A percentile compares a stretch with the other conserved stretches of the same genome.
phyloP scores from a whole-genome alignment of 1,140 invertebrate species.

The Coboldia fuscipes region DNA sequence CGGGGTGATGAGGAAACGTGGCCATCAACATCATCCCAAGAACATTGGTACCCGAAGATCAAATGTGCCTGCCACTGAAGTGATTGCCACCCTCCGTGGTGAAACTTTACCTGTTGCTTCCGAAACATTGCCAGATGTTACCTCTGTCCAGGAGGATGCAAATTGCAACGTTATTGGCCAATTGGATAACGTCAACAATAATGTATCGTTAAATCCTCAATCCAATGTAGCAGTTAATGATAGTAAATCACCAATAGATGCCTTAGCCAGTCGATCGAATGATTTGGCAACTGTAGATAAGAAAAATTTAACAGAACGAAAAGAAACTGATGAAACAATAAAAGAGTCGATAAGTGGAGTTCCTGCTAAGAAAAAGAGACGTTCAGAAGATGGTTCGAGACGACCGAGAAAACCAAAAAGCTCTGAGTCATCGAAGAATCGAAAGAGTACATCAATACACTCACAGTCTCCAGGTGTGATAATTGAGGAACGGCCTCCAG shows the following conservation, averaged over 20 bases:
- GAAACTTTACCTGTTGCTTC: slow-evolving; percentile 9
- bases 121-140: too few relatives aligned
- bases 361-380: too few relatives aligned
- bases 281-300: slow-evolving; percentile 8
- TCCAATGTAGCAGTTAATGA: too few relatives aligned
- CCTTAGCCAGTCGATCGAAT: neutral
- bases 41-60: slow-evolving; percentile 23
- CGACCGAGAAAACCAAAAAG: neutral
- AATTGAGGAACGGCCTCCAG: slow-evolving; percentile 10
- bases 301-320: slow-evolving; percentile 11
- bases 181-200: neutral
- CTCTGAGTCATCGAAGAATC: neutral
- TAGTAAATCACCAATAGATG: neutral
- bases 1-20: slow-evolving; percentile 34
- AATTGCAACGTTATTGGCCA: slow-evolving; percentile 5
- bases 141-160: too few relatives aligned
- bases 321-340: too few relatives aligned
- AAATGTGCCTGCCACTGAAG: slow-evolving; percentile 14
- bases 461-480: too few relatives aligned
- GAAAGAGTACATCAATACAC: neutral
- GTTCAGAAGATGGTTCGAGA: neutral
- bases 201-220: neutral
- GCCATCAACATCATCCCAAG: slow-evolving; percentile 56
- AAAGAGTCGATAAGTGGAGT: too few relatives aligned
- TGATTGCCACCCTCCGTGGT: slow-evolving; percentile 19